A percentile compares a stretch with the other conserved stretches of the same genome.
Conservation (phyloP, 2,888 invertebrate species). For the Catocala nupta region DNA sequence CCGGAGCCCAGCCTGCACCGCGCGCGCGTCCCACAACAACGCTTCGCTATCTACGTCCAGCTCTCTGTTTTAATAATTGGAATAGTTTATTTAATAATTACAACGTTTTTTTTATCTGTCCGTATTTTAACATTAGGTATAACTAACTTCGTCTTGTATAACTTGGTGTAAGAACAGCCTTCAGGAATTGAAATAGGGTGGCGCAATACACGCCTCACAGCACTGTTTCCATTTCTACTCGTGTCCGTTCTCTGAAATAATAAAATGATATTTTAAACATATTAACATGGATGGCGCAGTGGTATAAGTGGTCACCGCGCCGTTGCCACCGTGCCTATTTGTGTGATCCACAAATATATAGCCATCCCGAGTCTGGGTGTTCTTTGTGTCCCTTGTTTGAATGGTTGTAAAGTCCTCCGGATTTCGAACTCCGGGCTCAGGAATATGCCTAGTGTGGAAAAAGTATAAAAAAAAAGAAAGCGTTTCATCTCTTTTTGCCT, state of each 20-base stretch:
- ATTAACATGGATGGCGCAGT: too few species aligned
- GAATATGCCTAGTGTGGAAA: too few species aligned
- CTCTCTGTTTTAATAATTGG: conserved; percentile 87
- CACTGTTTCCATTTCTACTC: conserved; percentile 97
- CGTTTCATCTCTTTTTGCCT: too few species aligned
- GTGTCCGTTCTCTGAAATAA: conserved; percentile 85
- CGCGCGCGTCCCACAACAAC: conserved; percentile 85
- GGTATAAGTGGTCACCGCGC: too few species aligned
- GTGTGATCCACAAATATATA: too few species aligned
- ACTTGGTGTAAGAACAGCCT: conserved; percentile 88
- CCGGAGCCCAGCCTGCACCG: conserved; percentile 83
- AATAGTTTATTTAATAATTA: conserved; percentile 88
- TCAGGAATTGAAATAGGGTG: conserved; percentile 86
- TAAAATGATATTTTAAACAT: not conserved
- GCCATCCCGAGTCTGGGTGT: too few species aligned
- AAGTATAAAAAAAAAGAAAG: too few species aligned
- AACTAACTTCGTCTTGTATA: conserved; percentile 87
- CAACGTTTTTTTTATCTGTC: conserved; percentile 85
- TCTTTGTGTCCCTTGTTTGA: too few species aligned
- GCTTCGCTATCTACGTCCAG: conserved; percentile 86
- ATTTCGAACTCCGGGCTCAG: too few species aligned
- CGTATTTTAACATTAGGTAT: conserved; percentile 86
- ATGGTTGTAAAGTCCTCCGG: too few species aligned
- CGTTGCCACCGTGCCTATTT: too few species aligned
- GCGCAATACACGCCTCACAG: conserved; percentile 90